Percentiles rank a stretch among this genome's conserved stretches.
Conservation (phyloP, 2,797 vertebrate species). For the Coranthus polyacanthus region DNA sequence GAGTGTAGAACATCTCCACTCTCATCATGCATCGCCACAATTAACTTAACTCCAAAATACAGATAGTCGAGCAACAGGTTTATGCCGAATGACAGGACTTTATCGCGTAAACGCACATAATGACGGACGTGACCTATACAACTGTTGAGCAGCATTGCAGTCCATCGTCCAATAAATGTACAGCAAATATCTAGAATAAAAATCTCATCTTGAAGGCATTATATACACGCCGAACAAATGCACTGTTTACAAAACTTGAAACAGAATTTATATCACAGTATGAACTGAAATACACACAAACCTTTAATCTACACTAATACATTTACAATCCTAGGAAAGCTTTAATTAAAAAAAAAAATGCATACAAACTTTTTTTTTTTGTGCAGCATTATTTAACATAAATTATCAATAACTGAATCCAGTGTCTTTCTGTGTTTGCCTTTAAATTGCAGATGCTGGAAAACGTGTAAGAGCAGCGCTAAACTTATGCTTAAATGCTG, state of each 20-base stretch:
- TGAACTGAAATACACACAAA: no score
- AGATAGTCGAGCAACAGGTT: slow-evolving; percentile 44
- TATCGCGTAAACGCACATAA: slow-evolving; percentile 10
- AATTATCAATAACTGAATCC: background rate
- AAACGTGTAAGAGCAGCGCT: slow-evolving; percentile 1
- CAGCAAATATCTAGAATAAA: background rate
- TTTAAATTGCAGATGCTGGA: background rate
- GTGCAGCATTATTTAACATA: background rate
- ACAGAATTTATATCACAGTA: no score
- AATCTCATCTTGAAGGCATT: background rate
- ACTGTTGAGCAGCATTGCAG: background rate
- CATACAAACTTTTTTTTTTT: background rate
- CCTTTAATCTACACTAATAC: background rate
- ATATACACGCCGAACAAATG: background rate
- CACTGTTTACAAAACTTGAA: background rate
- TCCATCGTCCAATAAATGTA: no score
- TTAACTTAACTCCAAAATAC: slow-evolving; percentile 43
- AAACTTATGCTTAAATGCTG: background rate
- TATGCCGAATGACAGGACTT: slow-evolving; percentile 16
- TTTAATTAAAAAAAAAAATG: background rate
- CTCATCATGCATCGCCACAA: slow-evolving; percentile 39
- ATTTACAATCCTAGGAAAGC: background rate
- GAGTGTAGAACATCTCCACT: slow-evolving; percentile 27
- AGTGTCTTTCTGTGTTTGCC: background rate
- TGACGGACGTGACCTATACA: background rate